phyloP scores from a whole-genome alignment of 2,888 invertebrate genomes.

The Heliconius aoede region DNA sequence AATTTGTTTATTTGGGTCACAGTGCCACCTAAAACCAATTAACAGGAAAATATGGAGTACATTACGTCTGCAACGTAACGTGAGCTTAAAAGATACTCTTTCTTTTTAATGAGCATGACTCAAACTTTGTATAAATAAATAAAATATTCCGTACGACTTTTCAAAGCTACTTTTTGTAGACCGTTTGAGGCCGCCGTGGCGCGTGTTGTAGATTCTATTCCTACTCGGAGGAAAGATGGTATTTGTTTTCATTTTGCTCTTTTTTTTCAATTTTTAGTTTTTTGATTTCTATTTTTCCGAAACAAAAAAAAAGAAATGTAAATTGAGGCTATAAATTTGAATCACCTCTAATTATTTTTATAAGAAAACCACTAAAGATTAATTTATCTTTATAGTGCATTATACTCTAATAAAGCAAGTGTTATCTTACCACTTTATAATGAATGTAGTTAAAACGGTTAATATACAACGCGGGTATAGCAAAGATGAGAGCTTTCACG shows the following conservation, averaged over 20 bases:
- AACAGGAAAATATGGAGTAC: constrained; percentile 1
- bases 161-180: not conserved
- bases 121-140: not conserved
- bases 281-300: not conserved
- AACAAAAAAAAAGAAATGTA: not conserved
- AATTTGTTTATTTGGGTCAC: not conserved
- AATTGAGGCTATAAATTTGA: not conserved
- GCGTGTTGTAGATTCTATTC: not conserved
- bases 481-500: constrained; percentile 11
- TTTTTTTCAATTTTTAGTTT: no score
- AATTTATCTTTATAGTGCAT: constrained; percentile 8
- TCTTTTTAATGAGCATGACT: constrained; percentile 12
- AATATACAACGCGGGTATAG: not conserved
- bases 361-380: not conserved
- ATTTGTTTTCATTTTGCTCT: not conserved
- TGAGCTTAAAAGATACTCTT: constrained; percentile 9
- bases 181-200: no score
- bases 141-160: not conserved
- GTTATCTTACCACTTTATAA: constrained; percentile 19
- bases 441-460: constrained; percentile 27
- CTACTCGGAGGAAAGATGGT: not conserved
- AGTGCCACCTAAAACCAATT: constrained; percentile 1
- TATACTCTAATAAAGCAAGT: not conserved
- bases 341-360: not conserved
- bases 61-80: not conserved